phyloP scores from a whole-genome alignment of 2,888 invertebrate genomes.

The Trichopoda pennipes region DNA sequence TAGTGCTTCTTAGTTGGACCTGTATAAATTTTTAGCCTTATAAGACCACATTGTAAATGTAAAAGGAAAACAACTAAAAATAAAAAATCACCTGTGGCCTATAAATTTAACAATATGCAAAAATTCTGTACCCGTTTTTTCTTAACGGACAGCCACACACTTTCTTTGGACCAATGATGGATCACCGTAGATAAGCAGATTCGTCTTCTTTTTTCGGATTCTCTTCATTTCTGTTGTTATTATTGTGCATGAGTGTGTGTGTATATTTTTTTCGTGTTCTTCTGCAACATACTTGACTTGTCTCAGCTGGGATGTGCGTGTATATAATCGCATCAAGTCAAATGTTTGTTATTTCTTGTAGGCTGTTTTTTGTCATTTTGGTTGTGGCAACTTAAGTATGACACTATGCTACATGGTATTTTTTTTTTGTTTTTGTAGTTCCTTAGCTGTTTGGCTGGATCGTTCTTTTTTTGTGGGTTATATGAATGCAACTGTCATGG shows the following conservation, averaged over 20 bases:
- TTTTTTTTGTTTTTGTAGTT: constrained; percentile 15
- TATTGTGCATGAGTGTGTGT: constrained; percentile 12
- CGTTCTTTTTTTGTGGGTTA: constrained; percentile 52
- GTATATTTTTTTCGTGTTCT: background rate
- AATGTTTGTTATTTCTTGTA: constrained; percentile 66
- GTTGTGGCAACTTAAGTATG: constrained; percentile 68
- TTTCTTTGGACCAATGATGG: constrained; percentile 67
- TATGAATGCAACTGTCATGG: constrained; percentile 67
- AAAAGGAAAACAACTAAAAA: background rate
- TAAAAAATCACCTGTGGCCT: constrained; percentile 67
- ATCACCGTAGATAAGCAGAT: constrained; percentile 69
- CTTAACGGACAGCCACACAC: background rate
- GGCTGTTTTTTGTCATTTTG: constrained; percentile 48
- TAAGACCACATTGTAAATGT: background rate
- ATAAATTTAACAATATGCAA: constrained; percentile 66
- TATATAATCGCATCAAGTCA: constrained; percentile 69
- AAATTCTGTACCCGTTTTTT: constrained; percentile 25
- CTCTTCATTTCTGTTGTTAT: constrained; percentile 26
- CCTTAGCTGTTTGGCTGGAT: constrained; percentile 21
- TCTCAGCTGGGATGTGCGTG: constrained; percentile 64
- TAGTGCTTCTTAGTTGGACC: background rate
- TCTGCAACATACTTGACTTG: constrained; percentile 56
- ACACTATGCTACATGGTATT: constrained; percentile 60
- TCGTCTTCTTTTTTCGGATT: constrained; percentile 61
- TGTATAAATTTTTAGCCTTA: constrained; percentile 15